These are phyloP conservation scores for Theodoxus fluviatilis DNA, from an alignment of 2,888 invertebrate species.

Conservation along the genomic window DNA sequence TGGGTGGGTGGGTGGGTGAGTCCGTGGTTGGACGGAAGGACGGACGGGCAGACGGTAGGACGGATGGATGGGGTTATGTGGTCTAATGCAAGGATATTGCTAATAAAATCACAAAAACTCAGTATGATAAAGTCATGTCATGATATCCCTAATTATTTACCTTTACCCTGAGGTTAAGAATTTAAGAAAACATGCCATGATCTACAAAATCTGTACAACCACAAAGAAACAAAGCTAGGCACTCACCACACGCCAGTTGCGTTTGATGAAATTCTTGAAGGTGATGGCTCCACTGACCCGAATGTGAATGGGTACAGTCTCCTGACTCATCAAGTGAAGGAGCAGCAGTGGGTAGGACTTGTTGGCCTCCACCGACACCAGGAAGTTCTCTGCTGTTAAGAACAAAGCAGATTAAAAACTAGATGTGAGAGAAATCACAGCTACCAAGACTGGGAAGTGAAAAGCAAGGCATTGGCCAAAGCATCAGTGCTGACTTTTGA, in stretches of 20 bases:
- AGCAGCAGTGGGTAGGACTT: conserved; percentile 88
- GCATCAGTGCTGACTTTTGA: too few species aligned
- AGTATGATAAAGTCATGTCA: too few species aligned
- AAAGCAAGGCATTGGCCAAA: background rate
- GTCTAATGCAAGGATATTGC: background rate
- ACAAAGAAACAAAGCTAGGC: background rate
- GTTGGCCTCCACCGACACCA: conserved; percentile 88
- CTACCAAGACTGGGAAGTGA: background rate
- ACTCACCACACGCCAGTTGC: conserved; percentile 79
- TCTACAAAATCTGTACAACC: background rate
- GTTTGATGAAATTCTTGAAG: conserved; percentile 95
- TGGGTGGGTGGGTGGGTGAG: too few species aligned
- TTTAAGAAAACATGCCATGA: background rate
- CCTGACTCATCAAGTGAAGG: conserved; percentile 83
- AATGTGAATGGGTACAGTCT: conserved; percentile 77
- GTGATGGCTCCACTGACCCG: conserved; percentile 89
- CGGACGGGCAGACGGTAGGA: too few species aligned
- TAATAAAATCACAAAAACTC: too few species aligned
- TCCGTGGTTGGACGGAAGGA: too few species aligned
- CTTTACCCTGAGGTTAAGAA: background rate
- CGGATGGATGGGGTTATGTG: background rate
- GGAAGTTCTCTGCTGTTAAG: conserved; percentile 83
- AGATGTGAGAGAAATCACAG: background rate
- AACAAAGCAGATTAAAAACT: background rate
- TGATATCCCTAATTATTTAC: too few species aligned